Evolutionary conservation across 2,113 vertebrate species (phyloP).

Genomic region (Chitala chitala): DNA sequence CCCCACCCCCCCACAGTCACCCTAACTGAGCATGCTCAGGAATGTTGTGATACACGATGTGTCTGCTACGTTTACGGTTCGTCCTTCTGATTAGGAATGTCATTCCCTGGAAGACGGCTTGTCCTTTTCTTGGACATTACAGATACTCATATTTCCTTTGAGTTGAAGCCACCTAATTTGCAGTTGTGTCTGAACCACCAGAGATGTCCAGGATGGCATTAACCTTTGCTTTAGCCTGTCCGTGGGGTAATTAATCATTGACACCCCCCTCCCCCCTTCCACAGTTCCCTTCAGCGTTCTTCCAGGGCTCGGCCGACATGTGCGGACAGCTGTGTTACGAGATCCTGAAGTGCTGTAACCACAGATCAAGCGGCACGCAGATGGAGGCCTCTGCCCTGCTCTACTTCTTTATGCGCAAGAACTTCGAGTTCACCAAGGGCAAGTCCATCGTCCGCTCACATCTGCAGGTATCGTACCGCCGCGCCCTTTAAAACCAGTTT

Average conservation of each 20-base stretch:
- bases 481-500: background rate
- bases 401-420: conserved; percentile 97
- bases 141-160: too few relatives aligned
- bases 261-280: background rate
- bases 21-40: background rate
- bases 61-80: too few relatives aligned
- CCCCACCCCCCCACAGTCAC: background rate
- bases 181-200: too few relatives aligned
- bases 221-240: too few relatives aligned
- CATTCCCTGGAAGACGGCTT: too few relatives aligned
- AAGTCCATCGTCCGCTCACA: conserved; percentile 95
- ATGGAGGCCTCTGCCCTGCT: conserved; percentile 88
- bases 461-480: conserved; percentile 73
- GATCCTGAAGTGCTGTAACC: conserved; percentile 96
- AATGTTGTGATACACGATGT: too few relatives aligned
- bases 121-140: too few relatives aligned
- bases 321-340: conserved; percentile 92
- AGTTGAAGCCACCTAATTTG: too few relatives aligned
- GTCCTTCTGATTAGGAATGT: too few relatives aligned
- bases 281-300: conserved; percentile 90
- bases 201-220: too few relatives aligned
- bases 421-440: conserved; percentile 96
- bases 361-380: conserved; percentile 89
- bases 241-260: background rate
- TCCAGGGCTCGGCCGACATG: conserved; percentile 91